A percentile compares a stretch with the other conserved stretches of the same genome.
These are phyloP conservation scores for Oreochromis spilurus DNA, from an alignment of 2,113 vertebrate genomes.

Conservation along the genomic window DNA sequence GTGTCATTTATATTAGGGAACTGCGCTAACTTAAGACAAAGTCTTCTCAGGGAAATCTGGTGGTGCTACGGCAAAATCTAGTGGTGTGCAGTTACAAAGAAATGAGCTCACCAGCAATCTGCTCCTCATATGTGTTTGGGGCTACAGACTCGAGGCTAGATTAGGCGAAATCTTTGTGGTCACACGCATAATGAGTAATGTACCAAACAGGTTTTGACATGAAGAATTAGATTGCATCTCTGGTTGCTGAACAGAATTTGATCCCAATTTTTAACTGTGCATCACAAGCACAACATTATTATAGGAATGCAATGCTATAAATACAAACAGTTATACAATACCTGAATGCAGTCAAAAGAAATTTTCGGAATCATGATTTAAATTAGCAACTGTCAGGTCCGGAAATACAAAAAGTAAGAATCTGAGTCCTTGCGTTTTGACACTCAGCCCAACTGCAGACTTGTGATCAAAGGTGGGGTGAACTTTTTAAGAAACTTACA, in stretches of 20 bases:
- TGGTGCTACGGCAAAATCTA: background rate
- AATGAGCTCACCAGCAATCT: background rate
- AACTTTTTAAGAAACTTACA: slow-evolving; percentile 71
- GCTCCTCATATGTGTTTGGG: background rate
- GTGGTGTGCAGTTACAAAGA: background rate
- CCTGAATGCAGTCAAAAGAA: background rate
- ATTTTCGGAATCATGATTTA: background rate
- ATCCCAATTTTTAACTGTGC: background rate
- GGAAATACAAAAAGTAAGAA: background rate
- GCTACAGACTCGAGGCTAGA: background rate
- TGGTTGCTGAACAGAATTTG: background rate
- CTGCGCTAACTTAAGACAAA: background rate
- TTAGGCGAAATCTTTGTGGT: background rate
- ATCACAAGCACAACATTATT: background rate
- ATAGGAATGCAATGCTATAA: background rate
- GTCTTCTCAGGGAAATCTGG: background rate
- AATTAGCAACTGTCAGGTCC: background rate
- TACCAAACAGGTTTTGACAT: background rate
- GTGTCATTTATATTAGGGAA: background rate
- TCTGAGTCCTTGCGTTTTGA: background rate
- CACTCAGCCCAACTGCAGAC: background rate
- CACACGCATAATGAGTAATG: background rate
- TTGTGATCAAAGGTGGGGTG: background rate
- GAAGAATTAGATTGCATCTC: background rate
- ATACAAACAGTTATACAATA: background rate